A percentile compares a stretch with the other conserved stretches of the same genome.
Evolutionary conservation across 64 coral and sea anemone genomes (phyloP).

Genomic region (Dendrophyllia cribrosa): DNA sequence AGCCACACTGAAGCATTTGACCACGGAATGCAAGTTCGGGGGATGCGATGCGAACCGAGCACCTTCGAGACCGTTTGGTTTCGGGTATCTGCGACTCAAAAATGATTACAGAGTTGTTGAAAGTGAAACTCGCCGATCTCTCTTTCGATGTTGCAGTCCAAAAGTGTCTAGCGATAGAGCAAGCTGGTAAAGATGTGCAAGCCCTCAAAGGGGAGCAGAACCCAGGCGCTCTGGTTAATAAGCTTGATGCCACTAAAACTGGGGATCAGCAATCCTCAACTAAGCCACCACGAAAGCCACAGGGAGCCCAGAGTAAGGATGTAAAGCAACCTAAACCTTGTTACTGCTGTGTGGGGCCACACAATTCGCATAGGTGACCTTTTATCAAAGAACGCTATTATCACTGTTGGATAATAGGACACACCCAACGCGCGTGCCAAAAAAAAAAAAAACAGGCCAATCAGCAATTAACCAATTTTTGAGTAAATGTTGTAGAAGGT

Average conservation of each 20-base stretch:
- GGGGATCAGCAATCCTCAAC: not conserved
- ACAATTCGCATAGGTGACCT: constrained; percentile 13
- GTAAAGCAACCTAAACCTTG: not conserved
- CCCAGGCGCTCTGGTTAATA: not conserved
- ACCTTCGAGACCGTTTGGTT: not conserved
- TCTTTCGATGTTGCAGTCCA: constrained; percentile 24
- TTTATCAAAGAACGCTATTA: constrained; percentile 25
- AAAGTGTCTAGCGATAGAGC: constrained; percentile 35
- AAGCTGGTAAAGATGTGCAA: constrained; percentile 42
- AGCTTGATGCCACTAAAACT: no score
- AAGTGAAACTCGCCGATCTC: constrained; percentile 21
- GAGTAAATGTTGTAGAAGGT: not conserved
- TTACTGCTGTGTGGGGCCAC: constrained; percentile 17
- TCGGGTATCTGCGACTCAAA: constrained; percentile 19
- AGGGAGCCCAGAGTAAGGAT: not conserved
- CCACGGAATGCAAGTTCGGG: constrained; percentile 67
- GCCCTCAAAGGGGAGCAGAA: constrained; percentile 13
- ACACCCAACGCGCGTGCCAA: constrained; percentile 5
- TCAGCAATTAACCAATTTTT: not conserved
- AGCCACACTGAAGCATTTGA: constrained; percentile 66
- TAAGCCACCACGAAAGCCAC: not conserved
- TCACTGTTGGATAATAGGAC: constrained; percentile 18
- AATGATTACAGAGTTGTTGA: constrained; percentile 29
- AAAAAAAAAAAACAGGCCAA: constrained; percentile 25
- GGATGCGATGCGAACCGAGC: constrained; percentile 47